Evolutionary conservation across 2,888 invertebrate genomes (phyloP), one percentile per base, ranked within the genome.

Genomic region (Nephrotoma guestfalica): DNA sequence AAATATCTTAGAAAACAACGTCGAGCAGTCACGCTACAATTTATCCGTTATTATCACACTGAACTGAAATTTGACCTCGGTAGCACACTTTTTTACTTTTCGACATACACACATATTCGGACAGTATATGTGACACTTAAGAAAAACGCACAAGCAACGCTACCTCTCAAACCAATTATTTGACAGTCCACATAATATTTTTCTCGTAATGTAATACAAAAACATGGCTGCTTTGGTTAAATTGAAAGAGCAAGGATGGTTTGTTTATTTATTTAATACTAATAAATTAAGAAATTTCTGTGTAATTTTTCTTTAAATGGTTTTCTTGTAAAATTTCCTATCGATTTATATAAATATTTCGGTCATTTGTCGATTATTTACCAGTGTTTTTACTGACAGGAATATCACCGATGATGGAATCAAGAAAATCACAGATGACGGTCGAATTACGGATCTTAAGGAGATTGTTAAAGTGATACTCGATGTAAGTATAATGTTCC

Each of bases 391-490:
- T 30, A 5, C 5, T 93, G 93, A 88, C 91, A 96, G 96, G 96
- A 93, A 94, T 91, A 92, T 96, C 88, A 94, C 95, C 88, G 93
- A 94, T 88, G 94, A 95, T 89, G 96, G 96, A 88, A 92, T 94
- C 87, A 93, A 94, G 90, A 92, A 93, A 89, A 91, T 96, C 88
- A 94, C 93, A 88, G 94, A 94, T 91, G 93, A 94, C 91, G 94
- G 93, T 87, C 92, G 91, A 90, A 92, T 94, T 89, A 92, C 92
- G 88, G 95, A 96, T 91, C 91, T 93, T 89, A 93, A 94, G 89
- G 93, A 93, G 89, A 92, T 96, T 88, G 92, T 94, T 87, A 93
- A 94, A 89, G 93, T 93, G 90, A 95, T 95, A 87, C 91, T 95
- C 89, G 94, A 96, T 91, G 96, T 96, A 92, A 94, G 95, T 93